Evolutionary conservation across 64 coral and sea anemone genomes (phyloP).

Genomic region (Pachyseris speciosa): DNA sequence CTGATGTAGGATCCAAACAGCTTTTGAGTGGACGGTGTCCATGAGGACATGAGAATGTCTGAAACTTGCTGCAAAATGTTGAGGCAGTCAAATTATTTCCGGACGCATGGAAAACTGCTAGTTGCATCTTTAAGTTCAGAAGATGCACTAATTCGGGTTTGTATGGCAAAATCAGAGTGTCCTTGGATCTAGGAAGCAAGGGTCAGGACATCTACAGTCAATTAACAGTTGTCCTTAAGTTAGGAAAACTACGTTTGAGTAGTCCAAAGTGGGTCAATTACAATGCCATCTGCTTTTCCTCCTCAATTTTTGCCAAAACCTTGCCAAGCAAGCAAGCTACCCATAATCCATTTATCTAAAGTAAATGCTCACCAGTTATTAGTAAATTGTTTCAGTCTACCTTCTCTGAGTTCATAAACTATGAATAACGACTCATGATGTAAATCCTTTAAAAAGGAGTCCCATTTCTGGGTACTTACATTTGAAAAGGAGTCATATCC

Average conservation of each 20-base stretch:
- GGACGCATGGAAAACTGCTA: conserved; percentile 26
- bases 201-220: conserved; percentile 21
- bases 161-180: conserved; percentile 28
- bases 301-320: too few species aligned
- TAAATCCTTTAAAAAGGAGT: too few species aligned
- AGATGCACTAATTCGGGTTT: conserved; percentile 3
- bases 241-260: conserved; percentile 6
- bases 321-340: too few species aligned
- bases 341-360: too few species aligned
- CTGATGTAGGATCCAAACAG: neutral
- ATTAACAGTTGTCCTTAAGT: conserved; percentile 27
- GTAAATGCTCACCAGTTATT: too few species aligned
- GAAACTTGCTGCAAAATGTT: conserved; percentile 1
- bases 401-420: too few species aligned
- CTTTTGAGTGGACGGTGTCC: neutral
- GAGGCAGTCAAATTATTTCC: neutral
- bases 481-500: too few species aligned
- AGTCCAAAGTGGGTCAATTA: too few species aligned
- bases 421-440: too few species aligned
- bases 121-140: conserved; percentile 4
- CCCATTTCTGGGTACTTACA: too few species aligned
- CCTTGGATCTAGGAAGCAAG: conserved; percentile 15
- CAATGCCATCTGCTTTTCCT: too few species aligned
- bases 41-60: conserved; percentile 32
- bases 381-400: too few species aligned